Base-by-base conservation (phyloP, 2,797 vertebrate species). In the Gallinago stenura region DNA sequence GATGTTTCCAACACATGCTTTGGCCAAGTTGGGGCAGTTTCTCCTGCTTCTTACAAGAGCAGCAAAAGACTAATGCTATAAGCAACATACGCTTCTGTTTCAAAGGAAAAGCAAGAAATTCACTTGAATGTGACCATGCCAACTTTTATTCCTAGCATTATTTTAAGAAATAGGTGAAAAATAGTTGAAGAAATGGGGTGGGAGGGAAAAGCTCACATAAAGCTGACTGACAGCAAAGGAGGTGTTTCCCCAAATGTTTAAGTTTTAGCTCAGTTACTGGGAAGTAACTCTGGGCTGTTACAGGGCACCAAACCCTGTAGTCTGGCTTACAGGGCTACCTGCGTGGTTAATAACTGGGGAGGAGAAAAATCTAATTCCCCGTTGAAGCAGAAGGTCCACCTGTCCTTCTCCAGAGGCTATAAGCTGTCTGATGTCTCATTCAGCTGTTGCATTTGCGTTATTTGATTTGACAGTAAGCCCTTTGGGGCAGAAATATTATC, bases 61-160 rank as follows among this genome's bases (percentile, higher is more conserved):
- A 83, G 48, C 16, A 68, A 83, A 91, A 90, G 60, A 20, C 79
- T 75, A 80, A 88, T 64, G 54, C 48, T 60, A 26, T 22, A 83
- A 87, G 82, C 76, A 92, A 28, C 76, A 78, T 79, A 87, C n/a
- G 66, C 78, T 84, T 54, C 73, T 76, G 57, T 71, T 95, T 83
- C 31, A 30, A 64, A 75, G 76, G 65, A 41, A 57, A 50, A 48
- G 53, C 64, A 50, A 24, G 39, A 62, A 56, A 85, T 48, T 37
- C 31, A 5, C 51, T 53, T 56, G 83, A 77, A 75, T 37, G 76
- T 69, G 37, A 81, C 54, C 35, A 17, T 33, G 60, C 53, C 54
- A 43, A 35, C 25, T 69, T 46, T 58, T 51, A 16, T 6, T 88
- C 39, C 60, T 78, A 2, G 54, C 10, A 7, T 69, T 50, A 48